Evolutionary conservation across 2,113 vertebrate genomes (phyloP), one percentile per base, ranked within the genome.

Genomic region (Sturnus vulgaris): DNA sequence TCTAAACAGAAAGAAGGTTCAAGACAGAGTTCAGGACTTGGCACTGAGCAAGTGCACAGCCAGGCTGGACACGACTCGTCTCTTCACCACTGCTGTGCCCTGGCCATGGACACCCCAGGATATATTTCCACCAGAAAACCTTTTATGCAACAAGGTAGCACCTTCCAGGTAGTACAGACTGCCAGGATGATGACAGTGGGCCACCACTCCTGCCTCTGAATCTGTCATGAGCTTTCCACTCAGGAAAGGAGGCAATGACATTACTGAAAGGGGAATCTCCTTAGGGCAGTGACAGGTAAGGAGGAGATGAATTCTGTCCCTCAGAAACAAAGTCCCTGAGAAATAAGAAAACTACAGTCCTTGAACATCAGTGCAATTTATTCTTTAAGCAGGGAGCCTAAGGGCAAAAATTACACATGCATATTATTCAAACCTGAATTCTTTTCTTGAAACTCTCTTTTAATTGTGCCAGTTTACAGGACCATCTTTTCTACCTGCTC

Each of bases 371-470:
- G 31, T 61, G 70, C 63, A 65, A 76, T 69, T 84, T 69, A 52
- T 53, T 76, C 63, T 72, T 78, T 50, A 87, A 73, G 84, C 42
- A 21, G 42, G 33, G 19, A 82, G 93, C 96, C 91, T 82, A 64
- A 59, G 39, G 95, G 82, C 33, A 85, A 60, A 42, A 86, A 92
- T 95, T 95, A 85, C 21, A 39, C 35, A 83, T 72, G 91, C 65
- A 82, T 85, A 90, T 79, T 69, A 92, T 72, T 87, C 84, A 92
- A 89, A 82, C 46, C 35, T 79, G 42, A 92, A 82, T 94, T 87
- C 23, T 95, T 72, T 37, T 56, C 61, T 46, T 82, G 37, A 65
- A 92, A 39, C 42, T 59, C 47, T 86, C 78, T 79, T 85, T 79
- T 72, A 76, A 92, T 76, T 14, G 42, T 47, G 40, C 73, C 82